Percentiles rank a stretch among this genome's conserved stretches.
phyloP scores from a whole-genome alignment of 2,888 invertebrate genomes.

The Scaptomyza reducta region DNA sequence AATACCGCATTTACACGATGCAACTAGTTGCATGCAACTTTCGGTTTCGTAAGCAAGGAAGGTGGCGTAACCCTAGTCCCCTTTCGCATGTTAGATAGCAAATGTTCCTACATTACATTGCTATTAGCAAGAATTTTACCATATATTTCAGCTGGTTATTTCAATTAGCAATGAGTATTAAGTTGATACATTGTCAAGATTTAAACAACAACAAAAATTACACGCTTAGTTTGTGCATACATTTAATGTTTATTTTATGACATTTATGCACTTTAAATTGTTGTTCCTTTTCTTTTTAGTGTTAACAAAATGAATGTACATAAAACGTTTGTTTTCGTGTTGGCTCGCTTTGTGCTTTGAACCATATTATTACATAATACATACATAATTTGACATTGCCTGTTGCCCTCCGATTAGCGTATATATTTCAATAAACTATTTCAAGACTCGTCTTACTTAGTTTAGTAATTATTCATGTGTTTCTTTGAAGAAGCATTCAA shows the following conservation, averaged over 20 bases:
- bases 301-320: constrained; percentile 73
- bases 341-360: constrained; percentile 37
- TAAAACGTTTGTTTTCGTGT: constrained; percentile 52
- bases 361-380: constrained; percentile 52
- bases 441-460: constrained; percentile 28
- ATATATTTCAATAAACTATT: constrained; percentile 21
- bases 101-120: too few relatives aligned
- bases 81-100: too few relatives aligned
- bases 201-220: background rate
- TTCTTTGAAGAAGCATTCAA: constrained; percentile 49
- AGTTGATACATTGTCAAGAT: background rate
- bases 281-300: constrained; percentile 29
- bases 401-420: constrained; percentile 34
- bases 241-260: constrained; percentile 58
- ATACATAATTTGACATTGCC: constrained; percentile 74
- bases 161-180: background rate
- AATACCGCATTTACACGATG: too few relatives aligned
- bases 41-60: too few relatives aligned
- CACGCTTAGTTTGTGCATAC: constrained; percentile 82
- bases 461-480: constrained; percentile 30
- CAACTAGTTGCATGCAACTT: too few relatives aligned
- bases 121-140: too few relatives aligned
- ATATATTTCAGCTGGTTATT: too few relatives aligned
- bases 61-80: too few relatives aligned
- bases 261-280: constrained; percentile 70